These are phyloP conservation scores for Heterocephalus glaber DNA, from an alignment of 2,113 vertebrate species.

Conservation along the genomic window DNA sequence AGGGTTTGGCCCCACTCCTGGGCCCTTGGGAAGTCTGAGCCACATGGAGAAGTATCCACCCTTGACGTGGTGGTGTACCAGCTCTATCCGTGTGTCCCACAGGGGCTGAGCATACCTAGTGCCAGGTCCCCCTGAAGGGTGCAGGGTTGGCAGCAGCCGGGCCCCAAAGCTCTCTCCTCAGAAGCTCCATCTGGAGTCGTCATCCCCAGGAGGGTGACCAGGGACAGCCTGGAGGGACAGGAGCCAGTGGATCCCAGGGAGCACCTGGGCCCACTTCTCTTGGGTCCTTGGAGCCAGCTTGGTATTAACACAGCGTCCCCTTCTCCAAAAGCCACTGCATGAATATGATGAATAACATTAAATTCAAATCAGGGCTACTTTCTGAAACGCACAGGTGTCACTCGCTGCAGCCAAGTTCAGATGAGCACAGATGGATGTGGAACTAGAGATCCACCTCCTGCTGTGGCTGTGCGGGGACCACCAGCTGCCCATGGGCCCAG, in stretches of 20 bases:
- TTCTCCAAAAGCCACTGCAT: background rate
- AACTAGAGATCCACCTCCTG: rapidly evolving
- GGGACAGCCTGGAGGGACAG: background rate
- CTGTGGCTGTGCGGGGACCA: rapidly evolving
- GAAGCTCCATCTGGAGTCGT: rapidly evolving
- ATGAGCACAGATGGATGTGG: background rate
- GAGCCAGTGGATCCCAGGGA: rapidly evolving
- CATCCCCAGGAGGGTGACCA: rapidly evolving
- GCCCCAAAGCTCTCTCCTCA: background rate
- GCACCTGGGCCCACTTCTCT: background rate
- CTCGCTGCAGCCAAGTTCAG: background rate
- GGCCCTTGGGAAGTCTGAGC: rapidly evolving
- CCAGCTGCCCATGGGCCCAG: rapidly evolving
- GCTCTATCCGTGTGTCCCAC: rapidly evolving
- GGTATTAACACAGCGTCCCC: rapidly evolving
- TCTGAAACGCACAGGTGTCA: background rate
- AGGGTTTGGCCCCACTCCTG: rapidly evolving
- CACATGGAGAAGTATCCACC: rapidly evolving
- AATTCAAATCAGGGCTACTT: background rate
- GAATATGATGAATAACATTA: background rate
- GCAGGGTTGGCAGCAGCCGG: background rate
- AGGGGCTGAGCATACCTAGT: rapidly evolving
- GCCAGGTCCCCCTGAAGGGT: background rate
- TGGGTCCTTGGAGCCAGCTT: background rate
- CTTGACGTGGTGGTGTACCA: rapidly evolving